Percentiles rank a stretch among this genome's conserved stretches.
Evolutionary conservation across 2,888 invertebrate species (phyloP).

Genomic region (Pachycephus smyrnensis): DNA sequence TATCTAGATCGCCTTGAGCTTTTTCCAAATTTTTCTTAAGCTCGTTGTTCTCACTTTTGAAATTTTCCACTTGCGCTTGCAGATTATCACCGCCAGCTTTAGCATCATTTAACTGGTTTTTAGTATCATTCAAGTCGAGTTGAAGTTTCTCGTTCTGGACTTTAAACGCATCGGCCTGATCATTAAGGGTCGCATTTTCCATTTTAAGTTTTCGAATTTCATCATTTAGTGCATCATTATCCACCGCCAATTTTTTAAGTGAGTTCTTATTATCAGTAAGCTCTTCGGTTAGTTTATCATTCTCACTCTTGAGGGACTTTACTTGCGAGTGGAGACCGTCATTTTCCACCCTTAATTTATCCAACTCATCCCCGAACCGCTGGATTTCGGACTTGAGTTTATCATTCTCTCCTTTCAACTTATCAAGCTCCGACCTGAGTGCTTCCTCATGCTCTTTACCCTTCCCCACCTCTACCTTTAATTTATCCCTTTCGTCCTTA

Average conservation of each 20-base stretch:
- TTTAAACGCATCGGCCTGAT: conserved; percentile 7
- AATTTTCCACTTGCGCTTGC: conserved; percentile 11
- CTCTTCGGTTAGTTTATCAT: conserved; percentile 28
- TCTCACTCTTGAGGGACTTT: conserved; percentile 28
- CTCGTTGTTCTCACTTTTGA: conserved; percentile 18
- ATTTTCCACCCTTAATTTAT: conserved; percentile 24
- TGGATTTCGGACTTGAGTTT: conserved; percentile 24
- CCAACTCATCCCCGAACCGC: conserved; percentile 12
- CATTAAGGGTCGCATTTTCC: conserved; percentile 9
- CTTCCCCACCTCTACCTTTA: conserved; percentile 35
- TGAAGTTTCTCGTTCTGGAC: conserved; percentile 7
- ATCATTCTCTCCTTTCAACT: conserved; percentile 24
- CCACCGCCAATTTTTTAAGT: conserved; percentile 19
- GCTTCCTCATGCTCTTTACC: conserved; percentile 34
- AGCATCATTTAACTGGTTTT: neutral
- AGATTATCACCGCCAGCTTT: conserved; percentile 16
- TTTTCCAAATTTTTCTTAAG: conserved; percentile 28
- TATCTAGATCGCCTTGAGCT: conserved; percentile 5
- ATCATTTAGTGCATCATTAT: conserved; percentile 21
- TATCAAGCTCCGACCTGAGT: conserved; percentile 21
- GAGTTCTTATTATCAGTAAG: conserved; percentile 1
- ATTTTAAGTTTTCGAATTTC: conserved; percentile 17
- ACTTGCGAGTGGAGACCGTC: conserved; percentile 19
- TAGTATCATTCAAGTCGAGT: neutral
- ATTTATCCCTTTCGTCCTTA: conserved; percentile 22